Conservation (phyloP, 1,140 invertebrate genomes). For the Psix sp. region DNA sequence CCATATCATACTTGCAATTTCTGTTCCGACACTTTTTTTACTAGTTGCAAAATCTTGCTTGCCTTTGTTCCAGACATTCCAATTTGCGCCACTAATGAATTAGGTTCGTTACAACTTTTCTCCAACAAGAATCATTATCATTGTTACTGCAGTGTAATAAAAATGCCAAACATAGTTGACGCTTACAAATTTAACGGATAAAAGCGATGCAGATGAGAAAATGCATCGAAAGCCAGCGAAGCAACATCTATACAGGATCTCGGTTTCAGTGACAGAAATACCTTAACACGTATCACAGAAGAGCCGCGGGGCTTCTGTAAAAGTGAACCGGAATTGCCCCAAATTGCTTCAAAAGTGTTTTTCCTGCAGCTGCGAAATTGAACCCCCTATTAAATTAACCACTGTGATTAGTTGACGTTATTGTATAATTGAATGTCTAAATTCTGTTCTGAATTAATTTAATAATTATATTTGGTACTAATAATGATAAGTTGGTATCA, state of each 20-base stretch:
- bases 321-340: constrained; percentile 38
- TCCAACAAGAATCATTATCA: too few relatives aligned
- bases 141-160: too few relatives aligned
- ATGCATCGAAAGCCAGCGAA: constrained; percentile 4
- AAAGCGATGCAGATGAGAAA: constrained; percentile 14
- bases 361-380: constrained; percentile 20
- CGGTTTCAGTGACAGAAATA: constrained; percentile 30
- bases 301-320: constrained; percentile 36
- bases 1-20: too few relatives aligned
- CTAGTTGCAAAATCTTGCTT: too few relatives aligned
- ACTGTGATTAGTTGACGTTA: constrained; percentile 25
- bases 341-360: constrained; percentile 44
- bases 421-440: constrained; percentile 13
- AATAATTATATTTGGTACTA: too few relatives aligned
- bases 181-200: constrained; percentile 6
- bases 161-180: neutral
- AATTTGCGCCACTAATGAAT: too few relatives aligned
- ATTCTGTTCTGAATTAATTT: neutral
- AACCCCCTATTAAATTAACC: constrained; percentile 38
- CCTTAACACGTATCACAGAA: constrained; percentile 28
- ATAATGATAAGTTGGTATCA: too few relatives aligned
- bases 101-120: too few relatives aligned
- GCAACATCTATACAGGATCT: constrained; percentile 2
- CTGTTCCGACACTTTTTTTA: too few relatives aligned
- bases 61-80: too few relatives aligned